These are phyloP conservation scores for Thermophis baileyi DNA, from an alignment of 2,113 vertebrate genomes.

Conservation along the genomic window DNA sequence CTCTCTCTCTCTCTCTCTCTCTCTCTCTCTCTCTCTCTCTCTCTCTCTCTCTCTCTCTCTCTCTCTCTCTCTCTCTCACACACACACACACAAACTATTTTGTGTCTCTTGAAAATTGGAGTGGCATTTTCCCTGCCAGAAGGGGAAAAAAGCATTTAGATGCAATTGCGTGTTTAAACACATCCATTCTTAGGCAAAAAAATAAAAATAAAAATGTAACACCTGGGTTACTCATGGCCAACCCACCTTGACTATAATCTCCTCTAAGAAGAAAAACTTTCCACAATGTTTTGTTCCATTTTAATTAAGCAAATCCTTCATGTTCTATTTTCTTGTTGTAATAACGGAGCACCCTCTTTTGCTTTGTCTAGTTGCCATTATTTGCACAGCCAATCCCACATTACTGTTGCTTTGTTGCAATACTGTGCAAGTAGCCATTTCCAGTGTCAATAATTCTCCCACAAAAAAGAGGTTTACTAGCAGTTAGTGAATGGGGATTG, in stretches of 20 bases:
- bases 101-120: neutral
- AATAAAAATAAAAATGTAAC: neutral
- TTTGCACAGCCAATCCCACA: constrained; percentile 60
- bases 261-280: constrained; percentile 62
- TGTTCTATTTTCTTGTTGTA: constrained; percentile 53
- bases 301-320: constrained; percentile 52
- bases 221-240: neutral
- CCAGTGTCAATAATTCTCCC: constrained; percentile 63
- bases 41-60: too few species aligned
- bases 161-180: neutral
- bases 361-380: constrained; percentile 54
- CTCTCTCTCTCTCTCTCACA: neutral
- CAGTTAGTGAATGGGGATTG: constrained; percentile 49
- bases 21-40: too few species aligned
- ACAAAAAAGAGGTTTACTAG: constrained; percentile 65
- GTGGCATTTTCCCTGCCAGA: neutral
- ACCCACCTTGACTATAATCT: constrained; percentile 32
- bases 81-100: neutral
- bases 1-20: neutral
- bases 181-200: neutral
- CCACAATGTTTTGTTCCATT: constrained; percentile 63
- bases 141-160: neutral
- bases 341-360: constrained; percentile 53
- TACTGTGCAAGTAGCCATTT: constrained; percentile 57
- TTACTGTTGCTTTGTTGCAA: constrained; percentile 68